These are phyloP conservation scores for Melinopterus prodromus DNA, from an alignment of 2,888 invertebrate species.

Conservation along the genomic window DNA sequence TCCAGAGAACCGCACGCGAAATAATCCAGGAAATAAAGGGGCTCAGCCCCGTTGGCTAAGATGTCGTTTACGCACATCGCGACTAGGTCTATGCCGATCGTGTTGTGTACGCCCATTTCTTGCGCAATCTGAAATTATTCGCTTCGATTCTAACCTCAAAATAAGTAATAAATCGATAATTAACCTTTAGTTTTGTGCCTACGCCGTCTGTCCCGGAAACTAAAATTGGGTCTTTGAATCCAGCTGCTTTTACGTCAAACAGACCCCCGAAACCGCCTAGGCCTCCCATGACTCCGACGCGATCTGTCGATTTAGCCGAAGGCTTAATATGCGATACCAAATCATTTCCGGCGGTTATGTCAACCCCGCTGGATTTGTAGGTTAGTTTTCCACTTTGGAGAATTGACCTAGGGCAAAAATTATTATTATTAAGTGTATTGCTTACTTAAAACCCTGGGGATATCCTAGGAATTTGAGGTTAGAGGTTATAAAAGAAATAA, in stretches of 20 bases:
- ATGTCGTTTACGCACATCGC: constrained; percentile 99
- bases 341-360: constrained; percentile 90
- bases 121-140: constrained; percentile 79
- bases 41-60: constrained; percentile 93
- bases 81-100: constrained; percentile 93
- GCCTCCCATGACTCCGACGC: constrained; percentile 80
- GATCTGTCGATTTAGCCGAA: constrained; percentile 77
- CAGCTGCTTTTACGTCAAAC: constrained; percentile 83
- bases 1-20: constrained; percentile 91
- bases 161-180: constrained; percentile 10
- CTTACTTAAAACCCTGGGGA: constrained; percentile 41
- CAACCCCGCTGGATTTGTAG: constrained; percentile 92
- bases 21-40: constrained; percentile 96
- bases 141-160: constrained; percentile 8
- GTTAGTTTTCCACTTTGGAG: constrained; percentile 73
- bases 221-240: constrained; percentile 80
- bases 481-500: too few species aligned
- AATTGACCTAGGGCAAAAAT: constrained; percentile 56
- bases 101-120: constrained; percentile 77
- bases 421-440: constrained; percentile 33
- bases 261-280: constrained; percentile 95
- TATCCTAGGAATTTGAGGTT: too few species aligned
- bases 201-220: constrained; percentile 97
- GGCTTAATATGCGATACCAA: constrained; percentile 87
- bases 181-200: constrained; percentile 93